These are phyloP conservation scores for Limonius californicus DNA, from an alignment of 1,140 invertebrate species.

Conservation along the genomic window DNA sequence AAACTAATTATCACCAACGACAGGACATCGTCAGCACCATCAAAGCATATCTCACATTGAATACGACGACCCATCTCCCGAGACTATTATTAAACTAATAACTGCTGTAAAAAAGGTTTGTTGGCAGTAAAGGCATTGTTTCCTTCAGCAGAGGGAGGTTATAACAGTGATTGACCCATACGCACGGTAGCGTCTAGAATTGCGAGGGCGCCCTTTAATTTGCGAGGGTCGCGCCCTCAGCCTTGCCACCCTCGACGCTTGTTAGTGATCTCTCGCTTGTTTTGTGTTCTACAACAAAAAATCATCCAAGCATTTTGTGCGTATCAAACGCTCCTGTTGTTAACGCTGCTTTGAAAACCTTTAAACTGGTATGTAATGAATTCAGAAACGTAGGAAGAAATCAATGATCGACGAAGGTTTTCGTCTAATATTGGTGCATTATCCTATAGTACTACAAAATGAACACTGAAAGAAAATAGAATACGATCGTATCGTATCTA, in stretches of 20 bases:
- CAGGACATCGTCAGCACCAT: too few relatives aligned
- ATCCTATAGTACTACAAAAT: too few relatives aligned
- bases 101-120: slow-evolving; percentile 6
- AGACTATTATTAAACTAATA: slow-evolving; percentile 1
- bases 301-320: slow-evolving; percentile 33
- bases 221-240: slow-evolving; percentile 42
- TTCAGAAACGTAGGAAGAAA: too few relatives aligned
- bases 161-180: slow-evolving; percentile 15
- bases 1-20: too few relatives aligned
- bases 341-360: neutral
- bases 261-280: slow-evolving; percentile 38
- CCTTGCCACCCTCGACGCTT: slow-evolving; percentile 41
- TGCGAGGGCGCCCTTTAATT: slow-evolving; percentile 41
- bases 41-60: too few relatives aligned
- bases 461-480: too few relatives aligned
- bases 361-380: too few relatives aligned
- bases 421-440: too few relatives aligned
- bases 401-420: too few relatives aligned
- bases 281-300: slow-evolving; percentile 35
- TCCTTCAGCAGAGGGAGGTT: neutral
- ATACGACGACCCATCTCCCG: too few relatives aligned
- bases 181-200: slow-evolving; percentile 21
- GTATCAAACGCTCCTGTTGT: slow-evolving; percentile 12
- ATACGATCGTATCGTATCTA: too few relatives aligned
- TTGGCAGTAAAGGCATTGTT: slow-evolving; percentile 7